Conservation (phyloP, 2,797 vertebrate genomes). For the Alosa sapidissima region DNA sequence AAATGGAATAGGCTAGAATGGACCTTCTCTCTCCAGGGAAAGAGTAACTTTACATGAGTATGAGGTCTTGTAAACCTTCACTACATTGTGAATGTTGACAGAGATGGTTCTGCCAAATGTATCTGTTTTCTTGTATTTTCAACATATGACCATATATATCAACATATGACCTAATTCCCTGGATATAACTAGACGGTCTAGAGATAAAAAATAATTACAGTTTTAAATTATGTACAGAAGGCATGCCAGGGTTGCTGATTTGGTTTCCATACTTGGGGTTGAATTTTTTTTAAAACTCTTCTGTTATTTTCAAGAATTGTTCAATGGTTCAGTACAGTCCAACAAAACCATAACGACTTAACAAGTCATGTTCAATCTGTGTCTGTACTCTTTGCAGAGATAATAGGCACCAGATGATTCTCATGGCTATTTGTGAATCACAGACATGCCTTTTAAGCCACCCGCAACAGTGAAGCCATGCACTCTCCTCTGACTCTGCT, state of each 20-base stretch:
- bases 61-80: neutral
- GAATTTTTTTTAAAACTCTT: slow-evolving; percentile 17
- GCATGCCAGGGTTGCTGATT: slow-evolving; percentile 13
- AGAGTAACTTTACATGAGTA: neutral
- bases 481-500: neutral
- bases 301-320: slow-evolving; percentile 7
- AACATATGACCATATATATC: neutral
- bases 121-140: neutral
- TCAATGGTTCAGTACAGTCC: neutral
- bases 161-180: slow-evolving; percentile 26
- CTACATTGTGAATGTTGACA: neutral
- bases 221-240: slow-evolving; percentile 15
- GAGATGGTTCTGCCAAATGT: slow-evolving; percentile 2
- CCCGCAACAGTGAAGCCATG: neutral
- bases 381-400: slow-evolving; percentile 17
- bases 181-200: neutral
- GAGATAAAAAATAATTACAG: slow-evolving; percentile 32
- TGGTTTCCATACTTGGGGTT: slow-evolving; percentile 29
- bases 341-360: slow-evolving; percentile 27
- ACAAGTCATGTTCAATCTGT: slow-evolving; percentile 20
- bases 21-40: neutral
- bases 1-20: neutral
- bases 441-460: neutral
- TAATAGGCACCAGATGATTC: slow-evolving; percentile 26
- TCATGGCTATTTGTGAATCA: neutral